phyloP scores from a whole-genome alignment of 2,888 invertebrate genomes.

The Petrolisthes manimaculis region DNA sequence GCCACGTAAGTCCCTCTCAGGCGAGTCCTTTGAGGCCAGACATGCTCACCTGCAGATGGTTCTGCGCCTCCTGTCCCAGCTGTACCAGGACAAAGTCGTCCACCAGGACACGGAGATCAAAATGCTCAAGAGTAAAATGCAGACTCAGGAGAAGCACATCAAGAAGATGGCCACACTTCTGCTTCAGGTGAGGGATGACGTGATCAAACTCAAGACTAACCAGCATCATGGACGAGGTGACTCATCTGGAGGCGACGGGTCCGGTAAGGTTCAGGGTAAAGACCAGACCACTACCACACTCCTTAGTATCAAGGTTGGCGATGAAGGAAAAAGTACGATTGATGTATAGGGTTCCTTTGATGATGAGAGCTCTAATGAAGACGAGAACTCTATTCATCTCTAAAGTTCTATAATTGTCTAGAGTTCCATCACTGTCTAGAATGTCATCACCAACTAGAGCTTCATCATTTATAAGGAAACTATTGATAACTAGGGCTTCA shows the following conservation, averaged over 20 bases:
- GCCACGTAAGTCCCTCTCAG: slow-evolving; percentile 21
- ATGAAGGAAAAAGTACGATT: slow-evolving; percentile 30
- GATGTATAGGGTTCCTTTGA: slow-evolving; percentile 23
- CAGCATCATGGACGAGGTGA: not conserved
- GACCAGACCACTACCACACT: slow-evolving; percentile 26
- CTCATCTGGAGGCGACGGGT: not conserved
- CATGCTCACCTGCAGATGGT: slow-evolving; percentile 63
- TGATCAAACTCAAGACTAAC: slow-evolving; percentile 36
- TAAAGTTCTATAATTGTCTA: slow-evolving; percentile 32
- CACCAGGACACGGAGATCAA: slow-evolving; percentile 60
- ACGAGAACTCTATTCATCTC: too few relatives aligned
- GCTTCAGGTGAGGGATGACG: slow-evolving; percentile 53
- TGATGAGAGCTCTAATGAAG: not conserved
- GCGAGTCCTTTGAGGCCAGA: slow-evolving; percentile 33
- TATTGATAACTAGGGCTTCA: not conserved
- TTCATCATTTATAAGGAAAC: not conserved
- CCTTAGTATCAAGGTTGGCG: slow-evolving; percentile 44
- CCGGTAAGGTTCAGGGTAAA: slow-evolving; percentile 15
- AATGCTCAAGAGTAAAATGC: slow-evolving; percentile 47
- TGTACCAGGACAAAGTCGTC: slow-evolving; percentile 60
- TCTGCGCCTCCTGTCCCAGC: slow-evolving; percentile 56
- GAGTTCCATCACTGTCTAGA: not conserved
- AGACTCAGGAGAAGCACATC: slow-evolving; percentile 58
- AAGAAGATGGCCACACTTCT: slow-evolving; percentile 58
- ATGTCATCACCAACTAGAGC: not conserved